These are phyloP conservation scores for Caerostris darwini DNA, from an alignment of 1,140 invertebrate genomes.

Conservation along the genomic window DNA sequence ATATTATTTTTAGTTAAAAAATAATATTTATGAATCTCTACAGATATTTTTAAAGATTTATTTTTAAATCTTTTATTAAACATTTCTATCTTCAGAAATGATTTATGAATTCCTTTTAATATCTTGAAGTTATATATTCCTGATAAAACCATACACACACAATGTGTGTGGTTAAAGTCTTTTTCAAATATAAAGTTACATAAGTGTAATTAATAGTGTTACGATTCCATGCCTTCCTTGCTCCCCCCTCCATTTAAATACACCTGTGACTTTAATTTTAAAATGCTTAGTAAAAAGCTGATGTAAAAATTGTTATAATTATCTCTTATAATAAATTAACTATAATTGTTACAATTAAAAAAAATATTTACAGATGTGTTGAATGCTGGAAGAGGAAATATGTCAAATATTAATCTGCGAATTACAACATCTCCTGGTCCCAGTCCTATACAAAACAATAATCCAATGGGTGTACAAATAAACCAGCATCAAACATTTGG, in stretches of 20 bases:
- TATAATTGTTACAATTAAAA: not conserved
- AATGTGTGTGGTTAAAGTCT: no score
- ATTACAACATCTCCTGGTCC: constrained; percentile 44
- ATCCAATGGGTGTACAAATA: constrained; percentile 50
- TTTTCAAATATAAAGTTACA: no score
- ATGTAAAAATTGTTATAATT: not conserved
- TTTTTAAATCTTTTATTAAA: no score
- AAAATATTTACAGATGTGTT: constrained; percentile 39
- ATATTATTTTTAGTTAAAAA: no score
- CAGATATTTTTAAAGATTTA: no score
- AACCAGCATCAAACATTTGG: constrained; percentile 52
- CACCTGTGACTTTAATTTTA: no score
- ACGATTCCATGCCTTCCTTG: not conserved
- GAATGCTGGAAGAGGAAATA: constrained; percentile 31
- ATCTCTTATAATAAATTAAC: not conserved
- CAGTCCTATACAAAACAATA: not conserved
- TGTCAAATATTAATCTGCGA: constrained; percentile 20
- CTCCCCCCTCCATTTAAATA: not conserved
- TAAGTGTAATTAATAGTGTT: not conserved
- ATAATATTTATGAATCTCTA: no score
- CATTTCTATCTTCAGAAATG: no score
- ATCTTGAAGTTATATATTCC: no score
- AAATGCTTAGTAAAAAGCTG: not conserved
- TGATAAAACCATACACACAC: no score
- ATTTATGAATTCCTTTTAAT: no score